phyloP scores from a whole-genome alignment of 2,113 vertebrate species.

The Corynorhinus townsendii region DNA sequence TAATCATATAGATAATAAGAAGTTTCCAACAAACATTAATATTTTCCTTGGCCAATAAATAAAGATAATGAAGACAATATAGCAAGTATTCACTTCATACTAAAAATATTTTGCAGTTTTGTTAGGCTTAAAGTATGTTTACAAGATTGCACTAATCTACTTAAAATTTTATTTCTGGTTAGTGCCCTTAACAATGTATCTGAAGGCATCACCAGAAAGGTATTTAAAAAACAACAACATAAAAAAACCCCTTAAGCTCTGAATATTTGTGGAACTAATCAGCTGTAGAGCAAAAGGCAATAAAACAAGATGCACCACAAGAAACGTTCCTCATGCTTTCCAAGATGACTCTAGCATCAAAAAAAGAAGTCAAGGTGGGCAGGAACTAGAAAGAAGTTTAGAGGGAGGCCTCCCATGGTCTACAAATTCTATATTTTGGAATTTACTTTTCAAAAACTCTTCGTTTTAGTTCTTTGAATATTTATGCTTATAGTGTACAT shows the following conservation, averaged over 20 bases:
- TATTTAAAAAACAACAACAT: neutral
- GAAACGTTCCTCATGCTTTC: neutral
- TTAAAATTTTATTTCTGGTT: neutral
- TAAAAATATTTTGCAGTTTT: neutral
- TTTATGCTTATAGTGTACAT: neutral
- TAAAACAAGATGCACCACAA: neutral
- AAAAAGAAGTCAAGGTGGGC: neutral
- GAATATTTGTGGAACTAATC: slow-evolving; percentile 9
- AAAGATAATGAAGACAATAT: slow-evolving; percentile 21
- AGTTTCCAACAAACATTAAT: neutral
- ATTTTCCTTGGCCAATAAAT: neutral
- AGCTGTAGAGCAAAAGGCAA: neutral
- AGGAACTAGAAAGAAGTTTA: neutral
- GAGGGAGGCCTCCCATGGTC: neutral
- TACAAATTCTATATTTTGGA: neutral
- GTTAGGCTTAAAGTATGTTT: neutral
- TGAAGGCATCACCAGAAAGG: neutral
- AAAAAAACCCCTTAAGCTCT: neutral
- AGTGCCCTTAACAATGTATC: neutral
- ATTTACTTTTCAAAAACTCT: neutral
- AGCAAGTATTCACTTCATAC: neutral
- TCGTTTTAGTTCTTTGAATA: neutral
- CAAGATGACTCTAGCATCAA: neutral
- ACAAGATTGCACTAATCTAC: neutral
- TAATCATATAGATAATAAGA: neutral